Evolutionary conservation across 1,140 invertebrate species (phyloP), one percentile per base, ranked within the genome.

Genomic region (Pseudomyrmex cubaensis): DNA sequence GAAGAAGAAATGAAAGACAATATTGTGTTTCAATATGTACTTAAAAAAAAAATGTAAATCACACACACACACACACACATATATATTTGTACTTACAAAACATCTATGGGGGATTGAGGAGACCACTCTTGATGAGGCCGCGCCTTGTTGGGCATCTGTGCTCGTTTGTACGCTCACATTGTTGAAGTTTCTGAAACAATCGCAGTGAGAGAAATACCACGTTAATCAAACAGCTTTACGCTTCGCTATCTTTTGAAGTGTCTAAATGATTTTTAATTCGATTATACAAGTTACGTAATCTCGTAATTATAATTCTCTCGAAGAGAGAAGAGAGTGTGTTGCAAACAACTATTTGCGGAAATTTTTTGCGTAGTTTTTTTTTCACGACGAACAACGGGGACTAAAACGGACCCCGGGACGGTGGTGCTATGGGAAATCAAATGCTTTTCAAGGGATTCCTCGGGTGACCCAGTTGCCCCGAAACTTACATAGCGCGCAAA

Each of bases 61-160:
- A 7, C 35, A 35, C 35, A 35, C 35, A 35, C 35, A 35, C 5
- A 35, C 5, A 35, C 5, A 35, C 5, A 35, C 5, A 35, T 35
- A 7, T 56, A 61, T 35, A 5, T 35, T 5, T 35, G 75, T 90
- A 93, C 93, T 93, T 73, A 93, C 93, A 93, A 91, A 83, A 93
- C 91, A 93, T 93, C 88, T 89, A 93, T 91, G 70, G 91, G 90
- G 88, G 91, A 92, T 87, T 92, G 90, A 86, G 91, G 88, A 87
- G 91, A 91, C 93, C 92, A 93, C 90, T 92, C 90, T 87, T 88
- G 91, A 92, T 90, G 92, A 91, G 91, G 91, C 92, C 92, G 91
- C 75, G 89, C 90, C 89, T 93, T 91, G 85, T 86, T 89, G 89
- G 90, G 88, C 92, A 93, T 93, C 86, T 90, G 90, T 75, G 69